Conservation (phyloP, 2,888 invertebrate genomes). For the Dexiosoma caninum region DNA sequence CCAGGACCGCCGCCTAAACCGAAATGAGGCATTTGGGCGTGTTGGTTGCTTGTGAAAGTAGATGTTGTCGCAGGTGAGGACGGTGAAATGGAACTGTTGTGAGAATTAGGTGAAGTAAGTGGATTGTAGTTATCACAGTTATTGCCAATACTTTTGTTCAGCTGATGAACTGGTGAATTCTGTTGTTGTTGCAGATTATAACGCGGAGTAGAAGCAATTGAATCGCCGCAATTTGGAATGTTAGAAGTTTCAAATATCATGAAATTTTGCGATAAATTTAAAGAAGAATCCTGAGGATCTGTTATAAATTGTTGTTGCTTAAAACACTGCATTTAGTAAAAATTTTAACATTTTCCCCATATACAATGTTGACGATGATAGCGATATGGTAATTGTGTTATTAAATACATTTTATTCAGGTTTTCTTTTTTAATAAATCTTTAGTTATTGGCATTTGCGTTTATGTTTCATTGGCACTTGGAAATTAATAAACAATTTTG, state of each 20-base stretch:
- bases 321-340: conserved; percentile 64
- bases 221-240: conserved; percentile 47
- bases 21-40: conserved; percentile 76
- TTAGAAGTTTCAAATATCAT: conserved; percentile 48
- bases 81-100: conserved; percentile 63
- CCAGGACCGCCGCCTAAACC: conserved; percentile 77
- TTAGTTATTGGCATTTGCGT: conserved; percentile 51
- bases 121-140: conserved; percentile 53
- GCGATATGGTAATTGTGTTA: not conserved
- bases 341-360: conserved; percentile 42
- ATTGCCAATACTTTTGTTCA: conserved; percentile 18
- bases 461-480: conserved; percentile 58
- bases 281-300: conserved; percentile 61
- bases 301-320: conserved; percentile 64
- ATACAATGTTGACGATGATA: not conserved
- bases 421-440: not conserved
- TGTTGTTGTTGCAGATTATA: conserved; percentile 39
- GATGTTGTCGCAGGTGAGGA: conserved; percentile 58
- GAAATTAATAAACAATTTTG: not conserved
- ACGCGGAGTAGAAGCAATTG: not conserved
- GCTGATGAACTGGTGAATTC: conserved; percentile 35
- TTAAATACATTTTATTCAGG: conserved; percentile 34
- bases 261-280: conserved; percentile 47
- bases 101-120: conserved; percentile 20
- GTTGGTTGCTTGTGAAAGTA: conserved; percentile 1